Evolutionary conservation across 2,797 vertebrate species (phyloP), one percentile per base, ranked within the genome.

Genomic region (Acridotheres tristis): DNA sequence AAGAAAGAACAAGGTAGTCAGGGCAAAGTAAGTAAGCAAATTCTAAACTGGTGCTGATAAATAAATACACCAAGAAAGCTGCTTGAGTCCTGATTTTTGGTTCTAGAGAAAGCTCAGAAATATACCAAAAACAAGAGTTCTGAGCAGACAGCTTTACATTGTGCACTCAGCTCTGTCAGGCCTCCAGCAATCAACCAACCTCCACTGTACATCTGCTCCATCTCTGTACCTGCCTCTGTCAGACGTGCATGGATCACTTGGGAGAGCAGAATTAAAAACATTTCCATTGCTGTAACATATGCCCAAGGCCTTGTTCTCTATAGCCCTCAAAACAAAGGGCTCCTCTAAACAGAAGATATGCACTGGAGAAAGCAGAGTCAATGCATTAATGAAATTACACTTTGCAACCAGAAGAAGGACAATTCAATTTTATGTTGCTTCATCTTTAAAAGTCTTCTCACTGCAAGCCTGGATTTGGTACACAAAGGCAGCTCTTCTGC

Each of bases 331-430:
- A 72, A 90, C 48, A 91, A 91, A 90, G 27, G 27, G 11, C 32
- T 87, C 53, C 50, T 80, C 72, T 69, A 38, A 90, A 83, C 55
- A 94, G 48, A 85, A 95, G n/a, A 74, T 5, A 73, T 0, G 50
- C 69, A 40, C 69, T 61, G 30, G 36, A 96, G 69, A 83, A 96
- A 89, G 20, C 22, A 78, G 89, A 78, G 89, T 96, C 72, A 94
- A 94, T n/a, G 45, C 76, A 87, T 85, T 93, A 94, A 92, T 74
- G 61, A 96, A 96, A 97, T 94, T 79, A 84, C 13, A 93, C 45
- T 54, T 82, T 95, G 91, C 93, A 97, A 93, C 43, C 68, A 69
- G 82, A 93, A 97, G 65, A 91, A 58, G 27, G 51, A 81, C 78
- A 43, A 94, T 89, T 92, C 94, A 91, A 91, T 95, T 96, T 91